These are phyloP conservation scores for Ambastaia sidthimunki DNA, from an alignment of 2,797 vertebrate genomes.

Conservation along the genomic window DNA sequence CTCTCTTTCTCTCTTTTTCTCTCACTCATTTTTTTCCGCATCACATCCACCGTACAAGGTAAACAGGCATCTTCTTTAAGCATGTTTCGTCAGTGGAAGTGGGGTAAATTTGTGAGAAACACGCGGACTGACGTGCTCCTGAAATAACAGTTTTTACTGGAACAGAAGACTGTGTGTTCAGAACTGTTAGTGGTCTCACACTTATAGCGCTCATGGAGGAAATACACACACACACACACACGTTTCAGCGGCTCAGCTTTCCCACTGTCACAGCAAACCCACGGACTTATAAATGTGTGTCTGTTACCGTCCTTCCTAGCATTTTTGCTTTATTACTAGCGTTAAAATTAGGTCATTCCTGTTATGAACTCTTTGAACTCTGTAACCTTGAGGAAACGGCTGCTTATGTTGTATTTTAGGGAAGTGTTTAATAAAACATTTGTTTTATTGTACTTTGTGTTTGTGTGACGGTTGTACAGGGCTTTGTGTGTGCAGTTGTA, in stretches of 20 bases:
- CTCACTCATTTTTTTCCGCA: conserved; percentile 52
- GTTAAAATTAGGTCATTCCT: conserved; percentile 53
- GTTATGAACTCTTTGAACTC: conserved; percentile 19
- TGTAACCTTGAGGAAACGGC: neutral
- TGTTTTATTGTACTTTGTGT: too few species aligned
- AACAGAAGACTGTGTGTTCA: conserved; percentile 75
- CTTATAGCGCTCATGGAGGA: conserved; percentile 65
- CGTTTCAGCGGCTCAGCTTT: conserved; percentile 26
- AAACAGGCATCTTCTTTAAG: conserved; percentile 36
- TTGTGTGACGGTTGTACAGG: too few species aligned
- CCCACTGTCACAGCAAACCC: conserved; percentile 70
- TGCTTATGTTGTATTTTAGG: neutral
- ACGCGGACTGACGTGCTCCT: conserved; percentile 58
- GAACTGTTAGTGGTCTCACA: conserved; percentile 62
- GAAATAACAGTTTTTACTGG: conserved; percentile 59
- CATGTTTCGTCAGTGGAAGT: conserved; percentile 64
- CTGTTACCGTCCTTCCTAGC: conserved; percentile 60
- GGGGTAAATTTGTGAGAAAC: conserved; percentile 71
- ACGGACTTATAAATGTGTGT: conserved; percentile 73
- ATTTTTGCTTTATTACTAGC: conserved; percentile 67
- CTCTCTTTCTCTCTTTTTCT: conserved; percentile 57
- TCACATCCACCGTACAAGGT: neutral
- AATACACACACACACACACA: conserved; percentile 15
- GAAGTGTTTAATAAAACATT: neutral
- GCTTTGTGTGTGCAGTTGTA: too few species aligned